Evolutionary conservation across 2,888 invertebrate species (phyloP), one percentile per base, ranked within the genome.

Genomic region (Rhodophaea formosa): DNA sequence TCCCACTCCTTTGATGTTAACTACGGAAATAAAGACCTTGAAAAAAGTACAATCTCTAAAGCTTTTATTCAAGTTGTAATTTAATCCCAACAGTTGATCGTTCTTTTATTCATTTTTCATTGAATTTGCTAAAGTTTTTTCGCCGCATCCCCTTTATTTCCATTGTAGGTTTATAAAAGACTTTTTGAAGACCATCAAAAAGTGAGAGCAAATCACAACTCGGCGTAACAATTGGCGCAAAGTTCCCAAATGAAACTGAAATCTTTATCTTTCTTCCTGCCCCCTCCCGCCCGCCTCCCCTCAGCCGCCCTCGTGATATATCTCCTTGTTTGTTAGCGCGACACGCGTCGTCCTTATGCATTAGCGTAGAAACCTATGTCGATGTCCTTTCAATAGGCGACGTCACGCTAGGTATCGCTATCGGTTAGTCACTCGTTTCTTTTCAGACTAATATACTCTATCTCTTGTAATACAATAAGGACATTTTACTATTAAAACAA

Each of bases 231-330:
- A 51, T 51, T 35, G 35, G 51, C 51, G 16, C 35, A 16, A 51
- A 51, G 16, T 51, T 35, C 16, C 17, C 14, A 7, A 16, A 51
- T 51, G 16, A 51, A 51, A 51, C 51, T 17, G 51, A 35, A 51
- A 51, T 35, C 35, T 51, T 51, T 51, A 51, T 51, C 49, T 32
- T 51, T 46, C 46, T 29, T 51, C 51, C 51, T 51, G 51, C 16
- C 47, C 12, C 47, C 15, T 16, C 12, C 10, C 12, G 2, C 35
- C 16, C 51, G 29, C 7, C 14, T 12, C 23, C 47, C 30, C 47
- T n/a, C 30, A 0, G 17, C 51, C 7, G 35, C 10, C 39, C 10
- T n/a, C 35, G 51, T 51, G 51, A 51, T 51, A 35, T 51, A 51
- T 51, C 32, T 51, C 17, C 39, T 15, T 51, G 51, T 51, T 51